phyloP scores from a whole-genome alignment of 2,888 invertebrate species.

The Nomada hirtipes region DNA sequence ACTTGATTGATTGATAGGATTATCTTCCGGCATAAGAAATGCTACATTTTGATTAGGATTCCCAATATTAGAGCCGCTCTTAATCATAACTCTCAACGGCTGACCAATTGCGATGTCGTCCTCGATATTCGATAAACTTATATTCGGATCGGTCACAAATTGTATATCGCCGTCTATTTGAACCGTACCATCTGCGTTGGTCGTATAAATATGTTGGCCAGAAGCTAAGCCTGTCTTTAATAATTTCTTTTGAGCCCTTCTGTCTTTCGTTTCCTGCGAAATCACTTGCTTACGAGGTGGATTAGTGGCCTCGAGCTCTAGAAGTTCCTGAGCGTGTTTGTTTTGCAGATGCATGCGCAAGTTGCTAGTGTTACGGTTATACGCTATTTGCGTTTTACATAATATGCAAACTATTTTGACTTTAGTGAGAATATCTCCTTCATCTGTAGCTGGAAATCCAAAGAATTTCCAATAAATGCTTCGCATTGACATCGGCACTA shows the following conservation, averaged over 20 bases:
- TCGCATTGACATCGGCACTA: constrained; percentile 85
- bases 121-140: constrained; percentile 79
- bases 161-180: constrained; percentile 84
- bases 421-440: constrained; percentile 84
- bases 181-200: constrained; percentile 83
- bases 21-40: constrained; percentile 80
- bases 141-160: constrained; percentile 82
- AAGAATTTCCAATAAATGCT: constrained; percentile 86
- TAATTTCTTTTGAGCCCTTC: constrained; percentile 78
- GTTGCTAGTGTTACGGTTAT: constrained; percentile 85
- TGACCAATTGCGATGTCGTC: constrained; percentile 78
- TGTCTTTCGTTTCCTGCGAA: constrained; percentile 79
- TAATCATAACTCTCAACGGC: constrained; percentile 78
- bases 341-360: constrained; percentile 85
- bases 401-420: constrained; percentile 85
- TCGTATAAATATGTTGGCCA: constrained; percentile 82
- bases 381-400: constrained; percentile 85
- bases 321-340: constrained; percentile 83
- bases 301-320: constrained; percentile 80
- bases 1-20: constrained; percentile 71
- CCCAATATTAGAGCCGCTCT: constrained; percentile 66
- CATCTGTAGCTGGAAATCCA: constrained; percentile 85
- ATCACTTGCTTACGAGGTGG: constrained; percentile 79
- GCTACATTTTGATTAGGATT: constrained; percentile 77
- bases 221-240: constrained; percentile 75